Conservation (phyloP, 2,113 vertebrate genomes). For the Copsychus sechellarum region DNA sequence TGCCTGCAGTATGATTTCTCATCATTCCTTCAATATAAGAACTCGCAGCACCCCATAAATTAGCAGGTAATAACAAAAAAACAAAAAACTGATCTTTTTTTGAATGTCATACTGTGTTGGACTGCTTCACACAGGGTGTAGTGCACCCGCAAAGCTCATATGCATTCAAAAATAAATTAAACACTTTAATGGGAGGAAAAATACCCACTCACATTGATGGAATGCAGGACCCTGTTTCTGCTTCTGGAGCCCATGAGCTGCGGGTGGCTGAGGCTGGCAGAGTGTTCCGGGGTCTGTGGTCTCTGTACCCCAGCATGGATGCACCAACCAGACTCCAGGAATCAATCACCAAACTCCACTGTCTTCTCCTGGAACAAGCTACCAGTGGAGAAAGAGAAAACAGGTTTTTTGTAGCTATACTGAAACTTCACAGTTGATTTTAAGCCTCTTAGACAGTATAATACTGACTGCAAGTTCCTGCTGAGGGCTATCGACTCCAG, state of each 20-base stretch:
- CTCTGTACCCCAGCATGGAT: not conserved
- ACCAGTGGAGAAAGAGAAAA: not conserved
- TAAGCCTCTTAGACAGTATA: constrained; percentile 37
- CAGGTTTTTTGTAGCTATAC: not conserved
- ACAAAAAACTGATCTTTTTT: not conserved
- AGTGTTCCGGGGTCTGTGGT: fast-evolving
- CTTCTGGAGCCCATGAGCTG: not conserved
- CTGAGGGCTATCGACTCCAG: constrained; percentile 24
- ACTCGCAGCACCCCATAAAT: not conserved
- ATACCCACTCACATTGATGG: not conserved
- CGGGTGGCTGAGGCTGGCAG: fast-evolving
- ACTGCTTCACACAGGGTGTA: not conserved
- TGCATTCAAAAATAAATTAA: not conserved
- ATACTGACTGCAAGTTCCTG: constrained; percentile 3
- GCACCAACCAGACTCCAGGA: not conserved
- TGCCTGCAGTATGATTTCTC: not conserved
- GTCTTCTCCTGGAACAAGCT: not conserved
- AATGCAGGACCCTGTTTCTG: not conserved
- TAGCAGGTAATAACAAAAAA: not conserved
- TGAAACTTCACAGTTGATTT: constrained; percentile 17
- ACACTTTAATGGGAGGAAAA: not conserved
- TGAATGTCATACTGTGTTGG: not conserved
- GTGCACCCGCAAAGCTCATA: not conserved
- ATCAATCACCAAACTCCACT: not conserved
- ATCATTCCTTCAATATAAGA: not conserved